These are phyloP conservation scores for Oikopleura dioica DNA, from an alignment of 23 tunicate genomes.

Conservation along the genomic window DNA sequence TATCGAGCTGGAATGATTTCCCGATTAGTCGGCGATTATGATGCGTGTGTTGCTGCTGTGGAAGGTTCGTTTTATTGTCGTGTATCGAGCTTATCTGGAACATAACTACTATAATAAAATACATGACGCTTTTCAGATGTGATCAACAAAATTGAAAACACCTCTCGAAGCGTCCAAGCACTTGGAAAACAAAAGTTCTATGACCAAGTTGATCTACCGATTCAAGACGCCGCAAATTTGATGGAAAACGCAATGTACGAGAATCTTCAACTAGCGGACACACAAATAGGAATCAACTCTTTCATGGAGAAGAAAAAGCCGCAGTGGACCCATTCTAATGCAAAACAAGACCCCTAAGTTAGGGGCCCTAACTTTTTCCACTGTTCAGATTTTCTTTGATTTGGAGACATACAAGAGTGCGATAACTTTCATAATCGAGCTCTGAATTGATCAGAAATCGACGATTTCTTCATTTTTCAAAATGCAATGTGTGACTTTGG, in stretches of 20 bases:
- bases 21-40: too few relatives aligned
- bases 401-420: not conserved
- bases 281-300: slow-evolving; percentile 45
- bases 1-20: slow-evolving; percentile 47
- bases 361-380: too few relatives aligned
- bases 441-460: too few relatives aligned
- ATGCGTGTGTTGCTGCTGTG: slow-evolving; percentile 29
- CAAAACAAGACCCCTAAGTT: too few relatives aligned
- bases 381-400: not conserved
- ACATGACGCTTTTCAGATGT: too few relatives aligned
- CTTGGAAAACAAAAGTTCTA: not conserved
- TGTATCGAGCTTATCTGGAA: too few relatives aligned
- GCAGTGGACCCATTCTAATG: slow-evolving; percentile 35
- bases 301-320: slow-evolving; percentile 54
- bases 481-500: too few relatives aligned
- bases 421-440: not conserved
- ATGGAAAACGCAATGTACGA: slow-evolving; percentile 76
- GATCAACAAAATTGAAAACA: too few relatives aligned
- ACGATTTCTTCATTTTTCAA: too few relatives aligned
- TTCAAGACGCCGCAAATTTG: not conserved
- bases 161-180: not conserved
- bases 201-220: not conserved
- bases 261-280: slow-evolving; percentile 54
- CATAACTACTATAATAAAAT: too few relatives aligned
- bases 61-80: slow-evolving; percentile 25